Evolutionary conservation across 2,113 vertebrate genomes (phyloP), one percentile per base, ranked within the genome.

Genomic region (Mastomys natalensis): DNA sequence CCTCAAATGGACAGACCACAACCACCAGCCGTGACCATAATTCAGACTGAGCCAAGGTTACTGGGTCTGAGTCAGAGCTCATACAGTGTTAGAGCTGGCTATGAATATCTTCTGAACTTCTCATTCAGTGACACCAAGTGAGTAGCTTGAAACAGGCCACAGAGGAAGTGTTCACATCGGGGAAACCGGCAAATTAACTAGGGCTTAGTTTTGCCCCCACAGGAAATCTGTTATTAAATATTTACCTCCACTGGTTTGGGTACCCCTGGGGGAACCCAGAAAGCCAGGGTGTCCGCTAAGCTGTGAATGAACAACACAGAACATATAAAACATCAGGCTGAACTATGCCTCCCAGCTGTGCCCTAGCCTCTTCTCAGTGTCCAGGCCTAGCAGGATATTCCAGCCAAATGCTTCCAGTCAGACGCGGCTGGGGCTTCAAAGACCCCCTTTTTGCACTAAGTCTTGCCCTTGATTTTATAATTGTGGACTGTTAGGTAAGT

Each of bases 231-330:
- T n/a, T 60, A 60, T 40, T 55, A 85, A 73, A 73, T 48, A 86
- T 51, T 76, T 55, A 19, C 76, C 17, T 62, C 37, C 60, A 82
- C n/a, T 51, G 84, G 72, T 53, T 45, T 55, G 82, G 37, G 45
- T 19, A 12, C 24, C 85, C 53, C 13, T 86, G n/a, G 58, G 51
- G 55, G 87, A 90, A 43, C 66, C 80, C 77, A 87, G 45, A 15
- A 72, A 40, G 31, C 26, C 40, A 0, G 0, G 12, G 68, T 17
- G 17, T 40, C 8, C 0, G 15, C 22, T 0, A 43, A 55, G 48
- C 40, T 19, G 43, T 4, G 1, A 1, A 3, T 13, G 10, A 11
- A 4, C 48, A 53, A 66, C 12, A 10, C 12, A 58, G 78, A 53
- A 64, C 0, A 13, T 29, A 5, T 12, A 8, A 51, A 80, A 48